A percentile compares a stretch with the other conserved stretches of the same genome.
Evolutionary conservation across 2,888 invertebrate species (phyloP).

Genomic region (Trimorus sp.): DNA sequence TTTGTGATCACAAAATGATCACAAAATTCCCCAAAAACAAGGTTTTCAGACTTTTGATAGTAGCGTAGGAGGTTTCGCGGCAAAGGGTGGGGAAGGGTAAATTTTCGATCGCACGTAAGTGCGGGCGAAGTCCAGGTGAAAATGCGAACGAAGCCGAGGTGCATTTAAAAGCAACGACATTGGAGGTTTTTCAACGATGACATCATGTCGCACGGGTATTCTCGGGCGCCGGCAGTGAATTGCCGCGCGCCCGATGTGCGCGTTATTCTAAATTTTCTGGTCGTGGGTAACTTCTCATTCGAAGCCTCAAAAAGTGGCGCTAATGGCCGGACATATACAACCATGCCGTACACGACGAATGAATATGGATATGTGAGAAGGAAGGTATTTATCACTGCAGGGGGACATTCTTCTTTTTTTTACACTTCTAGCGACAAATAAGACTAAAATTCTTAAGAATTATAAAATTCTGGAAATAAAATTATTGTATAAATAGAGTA

Average conservation of each 20-base stretch:
- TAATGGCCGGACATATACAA: not conserved
- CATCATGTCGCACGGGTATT: conserved; percentile 51
- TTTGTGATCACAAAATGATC: too few species aligned
- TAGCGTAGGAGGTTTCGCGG: conserved; percentile 10
- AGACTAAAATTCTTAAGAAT: too few species aligned
- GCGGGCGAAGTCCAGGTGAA: conserved; percentile 17
- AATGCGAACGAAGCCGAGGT: conserved; percentile 13
- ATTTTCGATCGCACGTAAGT: conserved; percentile 30
- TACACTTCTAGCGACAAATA: too few species aligned
- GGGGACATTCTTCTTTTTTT: too few species aligned
- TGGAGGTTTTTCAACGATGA: conserved; percentile 63
- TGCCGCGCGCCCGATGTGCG: conserved; percentile 28
- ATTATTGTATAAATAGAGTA: too few species aligned
- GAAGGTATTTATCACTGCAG: too few species aligned
- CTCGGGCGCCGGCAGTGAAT: conserved; percentile 38
- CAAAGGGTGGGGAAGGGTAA: conserved; percentile 33
- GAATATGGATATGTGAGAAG: too few species aligned
- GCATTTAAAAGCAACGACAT: conserved; percentile 60
- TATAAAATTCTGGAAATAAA: too few species aligned
- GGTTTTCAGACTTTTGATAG: not conserved
- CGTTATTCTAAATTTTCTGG: conserved; percentile 52
- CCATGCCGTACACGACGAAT: too few species aligned
- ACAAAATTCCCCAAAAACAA: too few species aligned
- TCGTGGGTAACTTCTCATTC: conserved; percentile 14
- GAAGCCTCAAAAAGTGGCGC: not conserved